phyloP scores from a whole-genome alignment of 2,113 vertebrate genomes.

The Microtus pennsylvanicus region DNA sequence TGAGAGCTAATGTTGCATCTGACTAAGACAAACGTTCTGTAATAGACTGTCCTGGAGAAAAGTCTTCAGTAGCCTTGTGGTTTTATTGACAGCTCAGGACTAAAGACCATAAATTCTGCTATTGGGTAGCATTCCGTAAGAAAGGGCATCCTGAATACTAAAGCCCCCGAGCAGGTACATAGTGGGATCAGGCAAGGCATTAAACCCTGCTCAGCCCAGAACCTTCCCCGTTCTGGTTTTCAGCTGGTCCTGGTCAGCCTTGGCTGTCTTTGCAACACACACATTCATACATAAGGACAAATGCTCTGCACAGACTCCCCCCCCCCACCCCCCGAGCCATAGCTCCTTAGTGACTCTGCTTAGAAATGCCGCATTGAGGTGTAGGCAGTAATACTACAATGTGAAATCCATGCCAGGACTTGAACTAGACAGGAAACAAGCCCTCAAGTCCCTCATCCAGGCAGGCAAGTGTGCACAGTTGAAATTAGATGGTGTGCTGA shows the following conservation, averaged over 20 bases:
- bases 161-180: not conserved
- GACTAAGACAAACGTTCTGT: slow-evolving; percentile 63
- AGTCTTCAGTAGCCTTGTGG: not conserved
- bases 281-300: not conserved
- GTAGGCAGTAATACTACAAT: not conserved
- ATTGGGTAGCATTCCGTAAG: not conserved
- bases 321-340: not conserved
- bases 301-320: not conserved
- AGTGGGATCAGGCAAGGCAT: not conserved
- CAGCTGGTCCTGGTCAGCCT: not conserved
- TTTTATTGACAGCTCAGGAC: slow-evolving; percentile 68
- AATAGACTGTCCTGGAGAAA: slow-evolving; percentile 38
- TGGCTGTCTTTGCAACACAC: not conserved
- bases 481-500: not conserved
- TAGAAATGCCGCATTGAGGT: not conserved
- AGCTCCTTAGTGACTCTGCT: not conserved
- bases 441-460: not conserved
- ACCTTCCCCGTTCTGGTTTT: not conserved
- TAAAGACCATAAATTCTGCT: slow-evolving; percentile 41
- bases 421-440: not conserved
- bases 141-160: not conserved
- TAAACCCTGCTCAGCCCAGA: not conserved
- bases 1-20: slow-evolving; percentile 61
- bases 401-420: not conserved
- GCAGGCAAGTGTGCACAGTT: not conserved